Evolutionary conservation across 2,113 vertebrate genomes (phyloP), one percentile per base, ranked within the genome.

Genomic region (Pleuronectes platessa): DNA sequence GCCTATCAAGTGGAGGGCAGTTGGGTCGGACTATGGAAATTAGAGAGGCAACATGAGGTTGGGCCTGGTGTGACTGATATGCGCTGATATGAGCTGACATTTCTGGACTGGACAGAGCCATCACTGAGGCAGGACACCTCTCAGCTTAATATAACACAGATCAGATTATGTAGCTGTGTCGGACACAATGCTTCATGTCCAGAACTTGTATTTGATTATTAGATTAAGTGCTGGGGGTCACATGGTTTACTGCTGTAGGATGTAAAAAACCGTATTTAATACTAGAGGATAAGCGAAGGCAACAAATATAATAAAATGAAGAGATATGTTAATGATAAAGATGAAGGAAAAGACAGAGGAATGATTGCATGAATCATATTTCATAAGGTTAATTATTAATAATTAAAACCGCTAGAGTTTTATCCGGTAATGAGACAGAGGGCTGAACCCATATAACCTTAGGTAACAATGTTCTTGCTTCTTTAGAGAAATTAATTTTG

Each of bases 1-100:
- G 69, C 71, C 63, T 75, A 67, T 82, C 82, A 73, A 80, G 45
- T 69, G 72, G 79, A 85, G 81, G 68, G 66, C 15, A 21, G 69
- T 24, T 60, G 47, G 72, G 71, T 82, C 68, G 79, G 79, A 79
- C 77, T 68, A 77, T 81, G 73, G 65, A 88, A 88, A 87, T 90
- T 74, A 83, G 65, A 69, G 68, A 61, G 61, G 78, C 61, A 74
- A 74, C 61, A 74, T 45, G 51, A 83, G 72, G 40, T 2, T 37
- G 68, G 54, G 49, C 55, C 80, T 74, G 72, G 76, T 77, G 21
- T 66, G 69, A 85, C 20, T 56, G 85, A 90, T 83, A 77, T 67
- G 64, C 79, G 53, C 20, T 56, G 85, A 90, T 83, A 79, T 67
- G 64, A 81, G 53, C 55, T 49, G 78, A 82, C 73, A 83, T 81